Percentiles rank a stretch among this genome's conserved stretches.
phyloP scores from a whole-genome alignment of 1,140 invertebrate species.

The Oedothorax gibbosus region DNA sequence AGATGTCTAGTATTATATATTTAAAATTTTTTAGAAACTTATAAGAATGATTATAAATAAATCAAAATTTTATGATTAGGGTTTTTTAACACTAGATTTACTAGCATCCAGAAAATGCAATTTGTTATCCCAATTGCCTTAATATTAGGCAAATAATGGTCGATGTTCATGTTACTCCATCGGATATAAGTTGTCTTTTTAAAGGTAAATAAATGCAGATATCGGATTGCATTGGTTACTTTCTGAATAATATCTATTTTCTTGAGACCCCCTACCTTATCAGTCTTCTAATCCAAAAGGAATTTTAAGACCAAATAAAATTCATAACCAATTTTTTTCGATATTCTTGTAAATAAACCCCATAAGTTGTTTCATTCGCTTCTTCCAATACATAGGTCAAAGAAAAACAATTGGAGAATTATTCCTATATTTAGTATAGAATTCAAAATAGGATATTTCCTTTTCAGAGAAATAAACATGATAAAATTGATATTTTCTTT shows the following conservation, averaged over 20 bases:
- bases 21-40: too few species aligned
- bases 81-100: too few species aligned
- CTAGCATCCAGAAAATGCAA: too few species aligned
- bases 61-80: too few species aligned
- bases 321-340: conserved; percentile 7
- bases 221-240: neutral
- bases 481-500: neutral
- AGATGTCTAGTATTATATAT: too few species aligned
- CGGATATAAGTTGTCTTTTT: too few species aligned
- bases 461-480: neutral
- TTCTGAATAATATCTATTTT: neutral
- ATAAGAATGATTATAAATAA: too few species aligned
- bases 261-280: neutral
- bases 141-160: too few species aligned
- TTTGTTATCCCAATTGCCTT: too few species aligned
- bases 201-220: too few species aligned
- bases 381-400: neutral
- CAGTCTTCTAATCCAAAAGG: neutral
- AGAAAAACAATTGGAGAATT: neutral
- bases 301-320: neutral
- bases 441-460: neutral
- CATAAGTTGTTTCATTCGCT: neutral
- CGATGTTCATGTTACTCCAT: too few species aligned
- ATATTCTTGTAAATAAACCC: neutral
- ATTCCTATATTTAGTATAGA: neutral